These are phyloP conservation scores for Carcharodon carcharias DNA, from an alignment of 2,797 vertebrate genomes.

Conservation along the genomic window DNA sequence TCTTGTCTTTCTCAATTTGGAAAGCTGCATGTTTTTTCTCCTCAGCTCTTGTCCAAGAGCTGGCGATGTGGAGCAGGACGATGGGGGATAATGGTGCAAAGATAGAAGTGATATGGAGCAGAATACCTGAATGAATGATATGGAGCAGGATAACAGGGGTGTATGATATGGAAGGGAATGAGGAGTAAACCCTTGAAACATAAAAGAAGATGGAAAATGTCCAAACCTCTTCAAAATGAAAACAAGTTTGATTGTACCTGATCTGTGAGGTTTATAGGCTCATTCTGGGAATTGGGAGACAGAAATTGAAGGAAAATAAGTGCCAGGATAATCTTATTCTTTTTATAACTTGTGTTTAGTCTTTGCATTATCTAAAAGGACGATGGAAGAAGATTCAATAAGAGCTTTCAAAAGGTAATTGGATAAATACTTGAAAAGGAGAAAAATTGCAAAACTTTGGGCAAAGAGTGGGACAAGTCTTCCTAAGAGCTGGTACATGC, in stretches of 20 bases:
- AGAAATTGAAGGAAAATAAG: not conserved
- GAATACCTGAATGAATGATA: too few species aligned
- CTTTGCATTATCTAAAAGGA: not conserved
- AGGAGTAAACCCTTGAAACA: not conserved
- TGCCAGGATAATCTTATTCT: not conserved
- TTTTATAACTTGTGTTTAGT: not conserved
- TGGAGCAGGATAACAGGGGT: too few species aligned
- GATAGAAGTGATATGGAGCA: too few species aligned
- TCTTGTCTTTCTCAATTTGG: not conserved
- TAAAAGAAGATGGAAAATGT: not conserved
- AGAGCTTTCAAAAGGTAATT: not conserved
- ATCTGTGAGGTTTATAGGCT: not conserved
- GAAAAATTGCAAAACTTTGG: not conserved
- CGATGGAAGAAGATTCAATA: not conserved
- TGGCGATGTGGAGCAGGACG: too few species aligned
- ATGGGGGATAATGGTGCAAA: too few species aligned
- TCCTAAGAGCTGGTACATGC: not conserved
- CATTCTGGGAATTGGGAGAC: not conserved
- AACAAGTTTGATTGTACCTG: not conserved
- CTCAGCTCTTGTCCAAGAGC: not conserved
- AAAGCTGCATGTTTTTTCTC: not conserved
- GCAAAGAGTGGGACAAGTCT: not conserved
- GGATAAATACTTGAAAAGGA: not conserved
- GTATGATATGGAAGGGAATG: too few species aligned
- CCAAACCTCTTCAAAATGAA: not conserved